Conservation (phyloP, 2,797 vertebrate genomes). For the Pseudochirops corinnae region DNA sequence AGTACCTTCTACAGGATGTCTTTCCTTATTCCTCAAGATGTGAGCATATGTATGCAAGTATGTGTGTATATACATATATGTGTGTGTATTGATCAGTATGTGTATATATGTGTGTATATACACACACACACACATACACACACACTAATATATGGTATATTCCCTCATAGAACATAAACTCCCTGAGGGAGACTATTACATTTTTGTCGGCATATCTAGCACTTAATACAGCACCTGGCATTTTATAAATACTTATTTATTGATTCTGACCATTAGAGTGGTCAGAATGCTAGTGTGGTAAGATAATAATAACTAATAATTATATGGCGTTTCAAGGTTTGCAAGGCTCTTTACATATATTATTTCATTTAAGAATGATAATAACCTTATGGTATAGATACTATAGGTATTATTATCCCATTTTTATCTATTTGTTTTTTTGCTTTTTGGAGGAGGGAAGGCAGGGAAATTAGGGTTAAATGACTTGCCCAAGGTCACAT, state of each 20-base stretch:
- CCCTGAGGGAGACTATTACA: not conserved
- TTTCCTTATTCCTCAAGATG: not conserved
- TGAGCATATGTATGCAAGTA: not conserved
- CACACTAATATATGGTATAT: not conserved
- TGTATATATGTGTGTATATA: not conserved
- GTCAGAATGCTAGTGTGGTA: not conserved
- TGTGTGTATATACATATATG: too few species aligned
- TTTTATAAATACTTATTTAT: not conserved
- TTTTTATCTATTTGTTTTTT: not conserved
- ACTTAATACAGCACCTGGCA: not conserved
- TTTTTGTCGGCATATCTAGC: not conserved
- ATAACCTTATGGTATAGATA: not conserved
- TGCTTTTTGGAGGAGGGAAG: too few species aligned
- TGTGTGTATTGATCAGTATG: too few species aligned
- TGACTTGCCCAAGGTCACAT: too few species aligned
- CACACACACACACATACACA: too few species aligned
- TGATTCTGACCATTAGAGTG: not conserved
- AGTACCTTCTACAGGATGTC: not conserved
- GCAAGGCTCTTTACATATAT: not conserved
- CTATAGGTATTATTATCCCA: not conserved
- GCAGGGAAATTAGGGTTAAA: too few species aligned
- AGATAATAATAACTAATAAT: not conserved
- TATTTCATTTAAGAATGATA: not conserved
- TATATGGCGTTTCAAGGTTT: not conserved
- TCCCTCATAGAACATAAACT: not conserved